Conservation (phyloP, 2,113 vertebrate genomes). For the Larimichthys crocea region DNA sequence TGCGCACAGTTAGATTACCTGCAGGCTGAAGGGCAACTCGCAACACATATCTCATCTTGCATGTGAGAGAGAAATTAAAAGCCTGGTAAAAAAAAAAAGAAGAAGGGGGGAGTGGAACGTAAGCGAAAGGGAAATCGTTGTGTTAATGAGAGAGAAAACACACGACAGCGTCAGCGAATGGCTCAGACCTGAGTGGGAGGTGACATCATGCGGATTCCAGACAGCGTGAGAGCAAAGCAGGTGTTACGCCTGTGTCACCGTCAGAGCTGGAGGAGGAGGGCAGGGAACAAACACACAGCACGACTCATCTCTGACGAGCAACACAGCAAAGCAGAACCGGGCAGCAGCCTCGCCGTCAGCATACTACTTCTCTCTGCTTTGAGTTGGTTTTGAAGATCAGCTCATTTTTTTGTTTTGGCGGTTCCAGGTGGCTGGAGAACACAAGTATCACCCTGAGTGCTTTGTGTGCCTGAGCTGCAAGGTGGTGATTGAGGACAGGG, state of each 20-base stretch:
- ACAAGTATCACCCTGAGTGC: constrained; percentile 98
- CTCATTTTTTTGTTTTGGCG: constrained; percentile 48
- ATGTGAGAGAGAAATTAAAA: constrained; percentile 28
- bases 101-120: background rate
- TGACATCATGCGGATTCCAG: constrained; percentile 81
- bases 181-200: constrained; percentile 44
- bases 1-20: background rate
- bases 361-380: background rate
- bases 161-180: constrained; percentile 27
- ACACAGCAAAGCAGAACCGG: constrained; percentile 3
- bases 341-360: background rate
- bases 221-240: constrained; percentile 75
- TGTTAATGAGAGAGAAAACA: constrained; percentile 19
- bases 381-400: background rate
- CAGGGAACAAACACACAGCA: background rate
- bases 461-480: constrained; percentile 96
- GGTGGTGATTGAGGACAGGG: constrained; percentile 94
- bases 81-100: background rate
- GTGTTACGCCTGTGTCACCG: constrained; percentile 69
- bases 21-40: background rate
- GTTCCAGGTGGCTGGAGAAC: constrained; percentile 94
- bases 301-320: background rate
- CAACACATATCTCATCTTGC: constrained; percentile 55
- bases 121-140: constrained; percentile 36
- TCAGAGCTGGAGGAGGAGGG: constrained; percentile 17